These are phyloP conservation scores for Hoplostethus mediterraneus DNA, from an alignment of 2,797 vertebrate genomes.

Conservation along the genomic window DNA sequence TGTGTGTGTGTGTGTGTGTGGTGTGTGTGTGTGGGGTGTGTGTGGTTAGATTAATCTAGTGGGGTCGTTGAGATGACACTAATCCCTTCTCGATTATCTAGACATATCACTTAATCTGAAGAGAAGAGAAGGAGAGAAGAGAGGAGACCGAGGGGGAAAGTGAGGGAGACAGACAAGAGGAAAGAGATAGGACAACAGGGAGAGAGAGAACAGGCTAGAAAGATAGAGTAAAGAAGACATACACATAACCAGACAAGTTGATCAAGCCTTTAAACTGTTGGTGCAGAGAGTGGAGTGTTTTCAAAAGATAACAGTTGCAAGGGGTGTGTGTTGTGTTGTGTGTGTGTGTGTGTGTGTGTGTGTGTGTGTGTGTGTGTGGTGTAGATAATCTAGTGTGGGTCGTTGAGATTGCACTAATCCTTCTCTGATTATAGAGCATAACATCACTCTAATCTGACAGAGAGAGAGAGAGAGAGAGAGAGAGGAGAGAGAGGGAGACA, in stretches of 20 bases:
- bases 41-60: slow-evolving; percentile 80
- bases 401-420: slow-evolving; percentile 84
- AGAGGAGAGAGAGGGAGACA: slow-evolving; percentile 58
- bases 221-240: no score
- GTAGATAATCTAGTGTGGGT: slow-evolving; percentile 82
- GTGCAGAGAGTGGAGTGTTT: no score
- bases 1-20: slow-evolving; percentile 40
- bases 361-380: slow-evolving; percentile 32
- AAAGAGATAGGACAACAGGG: no score
- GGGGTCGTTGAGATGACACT: slow-evolving; percentile 81
- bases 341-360: slow-evolving; percentile 7
- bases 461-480: slow-evolving; percentile 49
- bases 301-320: no score
- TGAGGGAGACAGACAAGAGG: no score
- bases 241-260: no score
- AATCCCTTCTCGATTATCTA: slow-evolving; percentile 85
- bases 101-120: no score
- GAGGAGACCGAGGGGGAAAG: no score
- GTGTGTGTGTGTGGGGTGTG: slow-evolving; percentile 30
- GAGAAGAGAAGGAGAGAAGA: no score
- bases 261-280: no score
- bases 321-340: no score
- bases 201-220: no score
- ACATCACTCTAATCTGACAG: slow-evolving; percentile 81
- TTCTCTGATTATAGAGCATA: slow-evolving; percentile 85